Percentiles rank a stretch among this genome's conserved stretches.
Evolutionary conservation across 2,797 vertebrate genomes (phyloP).

Genomic region (Onychomys torridus): DNA sequence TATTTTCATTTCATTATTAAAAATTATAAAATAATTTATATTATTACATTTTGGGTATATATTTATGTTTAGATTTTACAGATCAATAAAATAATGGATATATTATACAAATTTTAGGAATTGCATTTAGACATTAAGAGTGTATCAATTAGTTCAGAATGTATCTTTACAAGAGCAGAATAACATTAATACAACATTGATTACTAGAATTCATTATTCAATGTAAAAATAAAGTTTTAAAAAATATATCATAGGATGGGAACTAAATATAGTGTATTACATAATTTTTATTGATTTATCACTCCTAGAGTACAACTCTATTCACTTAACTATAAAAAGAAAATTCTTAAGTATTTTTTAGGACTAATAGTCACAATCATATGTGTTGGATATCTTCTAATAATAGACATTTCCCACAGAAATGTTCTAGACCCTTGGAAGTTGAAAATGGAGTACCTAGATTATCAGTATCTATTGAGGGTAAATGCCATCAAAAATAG

Average conservation of each 20-base stretch:
- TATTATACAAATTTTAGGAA: neutral
- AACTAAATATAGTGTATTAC: neutral
- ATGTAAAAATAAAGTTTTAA: neutral
- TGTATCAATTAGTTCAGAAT: neutral
- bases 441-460: no score
- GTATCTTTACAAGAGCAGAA: neutral
- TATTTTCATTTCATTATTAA: neutral
- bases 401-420: neutral
- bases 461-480: neutral
- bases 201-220: neutral
- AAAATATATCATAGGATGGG: neutral
- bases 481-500: neutral
- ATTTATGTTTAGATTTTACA: neutral
- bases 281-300: neutral
- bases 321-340: neutral
- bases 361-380: neutral
- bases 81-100: neutral
- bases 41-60: neutral
- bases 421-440: no score
- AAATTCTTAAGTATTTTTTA: neutral
- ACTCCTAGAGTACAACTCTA: accelerated
- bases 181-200: neutral
- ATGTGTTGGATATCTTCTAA: neutral
- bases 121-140: neutral
- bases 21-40: neutral